Evolutionary conservation across 1,140 invertebrate genomes (phyloP), one percentile per base, ranked within the genome.

Genomic region (Temnothorax longispinosus): DNA sequence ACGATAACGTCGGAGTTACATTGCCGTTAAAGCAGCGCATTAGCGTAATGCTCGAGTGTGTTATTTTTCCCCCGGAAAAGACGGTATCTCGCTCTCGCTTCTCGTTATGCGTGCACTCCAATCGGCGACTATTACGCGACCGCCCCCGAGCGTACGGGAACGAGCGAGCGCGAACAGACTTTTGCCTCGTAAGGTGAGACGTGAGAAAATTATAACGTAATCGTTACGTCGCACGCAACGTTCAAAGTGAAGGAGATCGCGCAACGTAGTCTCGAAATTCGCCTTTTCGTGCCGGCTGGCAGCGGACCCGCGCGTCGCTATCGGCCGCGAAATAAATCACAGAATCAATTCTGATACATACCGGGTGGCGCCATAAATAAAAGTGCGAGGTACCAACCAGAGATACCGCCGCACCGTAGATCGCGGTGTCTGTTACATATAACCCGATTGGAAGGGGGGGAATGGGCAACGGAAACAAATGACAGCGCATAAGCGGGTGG

Each of bases 321-420:
- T 89, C 87, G 86, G 64, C 77, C 84, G 60, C 38, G 74, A 87
- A 93, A 94, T 93, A 93, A 94, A 94, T 94, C 91, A 93, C 80
- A 87, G 88, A 90, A 92, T 93, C 92, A 89, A 93, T 91, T 92
- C 90, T 54, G 85, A 88, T 88, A 85, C 74, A 86, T 72, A 76
- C 69, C 62, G 86, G 77, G 85, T 75, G 78, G 74, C 35, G 82
- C 88, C 89, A 92, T 94, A 94, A 94, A 94, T 94, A 94, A 93
- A 94, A 94, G 80, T 84, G 65, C 78, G 47, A 50, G 35, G 21
- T 32, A 27, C 27, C 27, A 90, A 44, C 65, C 71, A 32, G 76
- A 74, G 89, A 91, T 90, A 90, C 91, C 91, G 47, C 81, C 81
- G 90, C 87, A 72, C 87, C 84, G 85, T 81, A 85, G 86, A 85